Percentiles rank a stretch among this genome's conserved stretches.
phyloP scores from a whole-genome alignment of 2,797 vertebrate species.

The Emydoidea blandingii region DNA sequence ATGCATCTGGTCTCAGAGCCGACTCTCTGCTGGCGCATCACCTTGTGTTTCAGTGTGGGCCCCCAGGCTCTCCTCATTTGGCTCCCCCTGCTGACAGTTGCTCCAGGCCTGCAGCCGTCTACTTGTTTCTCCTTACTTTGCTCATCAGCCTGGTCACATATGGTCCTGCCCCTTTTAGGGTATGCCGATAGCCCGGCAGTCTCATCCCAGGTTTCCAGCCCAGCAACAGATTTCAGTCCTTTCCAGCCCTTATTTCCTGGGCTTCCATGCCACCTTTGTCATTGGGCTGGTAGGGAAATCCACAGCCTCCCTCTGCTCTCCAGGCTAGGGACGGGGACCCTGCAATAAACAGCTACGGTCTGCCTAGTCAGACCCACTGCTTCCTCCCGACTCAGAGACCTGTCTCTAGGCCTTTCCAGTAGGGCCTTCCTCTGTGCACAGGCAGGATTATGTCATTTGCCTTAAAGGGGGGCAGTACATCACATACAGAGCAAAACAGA shows the following conservation, averaged over 20 bases:
- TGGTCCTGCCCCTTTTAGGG: background rate
- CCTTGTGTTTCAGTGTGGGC: background rate
- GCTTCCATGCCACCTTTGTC: background rate
- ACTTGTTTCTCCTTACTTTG: background rate
- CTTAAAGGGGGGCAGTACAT: no score
- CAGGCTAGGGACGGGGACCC: no score
- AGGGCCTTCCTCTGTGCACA: no score
- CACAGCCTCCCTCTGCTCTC: background rate
- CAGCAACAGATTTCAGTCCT: background rate
- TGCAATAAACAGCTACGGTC: background rate
- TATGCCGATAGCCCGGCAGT: no score
- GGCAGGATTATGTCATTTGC: no score
- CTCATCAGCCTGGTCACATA: background rate
- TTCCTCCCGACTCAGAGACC: no score
- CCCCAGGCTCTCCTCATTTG: background rate
- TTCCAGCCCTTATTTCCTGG: background rate
- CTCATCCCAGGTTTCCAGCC: background rate
- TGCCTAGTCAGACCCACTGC: no score
- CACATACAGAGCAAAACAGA: no score
- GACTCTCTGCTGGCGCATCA: no score
- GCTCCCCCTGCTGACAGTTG: background rate
- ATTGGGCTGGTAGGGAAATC: background rate
- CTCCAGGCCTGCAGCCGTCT: no score
- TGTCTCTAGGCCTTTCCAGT: no score
- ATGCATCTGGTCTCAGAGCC: background rate